A percentile compares a stretch with the other conserved stretches of the same genome.
phyloP scores from a whole-genome alignment of 2,797 vertebrate genomes.

The Cryptoprocta ferox region DNA sequence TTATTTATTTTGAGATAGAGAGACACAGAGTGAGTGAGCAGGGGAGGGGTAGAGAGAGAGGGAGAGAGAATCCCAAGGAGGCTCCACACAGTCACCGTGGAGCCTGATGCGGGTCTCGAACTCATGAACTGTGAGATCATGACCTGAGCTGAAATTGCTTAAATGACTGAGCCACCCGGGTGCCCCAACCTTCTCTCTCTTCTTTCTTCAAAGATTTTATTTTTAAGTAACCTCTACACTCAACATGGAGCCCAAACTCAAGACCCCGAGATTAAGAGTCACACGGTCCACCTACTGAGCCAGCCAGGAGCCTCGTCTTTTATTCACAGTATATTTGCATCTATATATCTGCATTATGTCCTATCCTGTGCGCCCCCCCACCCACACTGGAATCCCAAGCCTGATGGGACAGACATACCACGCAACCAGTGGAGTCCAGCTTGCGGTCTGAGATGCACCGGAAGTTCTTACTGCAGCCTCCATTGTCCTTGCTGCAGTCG shows the following conservation, averaged over 20 bases:
- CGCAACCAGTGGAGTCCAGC: slow-evolving; percentile 96
- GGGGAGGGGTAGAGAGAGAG: not conserved
- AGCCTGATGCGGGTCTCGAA: accelerated
- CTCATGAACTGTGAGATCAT: not conserved
- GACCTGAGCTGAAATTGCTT: not conserved
- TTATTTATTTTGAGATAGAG: not conserved
- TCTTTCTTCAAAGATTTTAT: not conserved
- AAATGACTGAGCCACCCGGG: not conserved
- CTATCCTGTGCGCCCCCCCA: not conserved
- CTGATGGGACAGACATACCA: slow-evolving; percentile 89
- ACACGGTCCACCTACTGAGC: not conserved
- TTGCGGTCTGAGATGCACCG: slow-evolving; percentile 98
- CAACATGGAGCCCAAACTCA: not conserved
- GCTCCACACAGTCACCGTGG: not conserved
- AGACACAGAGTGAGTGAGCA: not conserved
- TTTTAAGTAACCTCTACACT: not conserved
- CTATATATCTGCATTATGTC: accelerated
- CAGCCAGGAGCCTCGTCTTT: not conserved
- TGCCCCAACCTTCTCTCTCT: not conserved
- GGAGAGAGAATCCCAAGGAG: not conserved
- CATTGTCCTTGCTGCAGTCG: slow-evolving; percentile 97
- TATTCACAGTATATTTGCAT: not conserved
- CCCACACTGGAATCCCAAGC: not conserved
- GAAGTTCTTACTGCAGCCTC: slow-evolving; percentile 98
- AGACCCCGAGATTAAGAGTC: not conserved